A percentile compares a stretch with the other conserved stretches of the same genome.
phyloP scores from a whole-genome alignment of 2,797 vertebrate species.

The Tokudaia tokunoshimensis region DNA sequence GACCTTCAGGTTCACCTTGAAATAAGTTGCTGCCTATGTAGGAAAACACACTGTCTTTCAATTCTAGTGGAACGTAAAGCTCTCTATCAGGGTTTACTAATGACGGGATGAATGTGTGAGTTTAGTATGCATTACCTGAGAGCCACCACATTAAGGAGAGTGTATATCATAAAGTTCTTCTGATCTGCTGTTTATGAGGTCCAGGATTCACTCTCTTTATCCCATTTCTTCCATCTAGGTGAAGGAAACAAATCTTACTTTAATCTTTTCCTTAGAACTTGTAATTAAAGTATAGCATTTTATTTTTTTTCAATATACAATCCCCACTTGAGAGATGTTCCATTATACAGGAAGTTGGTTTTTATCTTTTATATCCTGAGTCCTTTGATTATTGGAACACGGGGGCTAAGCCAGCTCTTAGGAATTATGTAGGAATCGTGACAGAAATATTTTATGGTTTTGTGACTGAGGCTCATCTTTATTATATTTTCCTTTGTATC shows the following conservation, averaged over 20 bases:
- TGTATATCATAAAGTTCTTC: neutral
- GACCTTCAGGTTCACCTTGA: neutral
- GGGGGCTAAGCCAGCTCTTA: neutral
- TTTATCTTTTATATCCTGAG: neutral
- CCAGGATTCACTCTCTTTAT: conserved; percentile 37
- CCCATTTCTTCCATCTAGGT: conserved; percentile 6
- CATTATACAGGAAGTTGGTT: neutral
- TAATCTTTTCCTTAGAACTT: conserved; percentile 56
- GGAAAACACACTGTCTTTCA: neutral
- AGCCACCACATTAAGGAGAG: neutral
- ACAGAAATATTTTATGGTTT: conserved; percentile 21
- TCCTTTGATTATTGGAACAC: neutral
- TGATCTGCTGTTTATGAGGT: conserved; percentile 36
- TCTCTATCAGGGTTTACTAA: neutral
- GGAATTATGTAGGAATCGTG: neutral
- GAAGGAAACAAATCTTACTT: neutral
- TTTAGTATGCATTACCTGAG: conserved; percentile 40
- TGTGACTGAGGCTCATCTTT: neutral
- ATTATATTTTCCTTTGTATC: neutral
- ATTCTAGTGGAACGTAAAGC: neutral
- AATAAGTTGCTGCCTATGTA: neutral
- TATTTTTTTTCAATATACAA: conserved; percentile 30
- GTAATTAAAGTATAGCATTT: conserved; percentile 25
- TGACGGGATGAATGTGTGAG: neutral
- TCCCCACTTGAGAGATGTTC: neutral